A percentile compares a stretch with the other conserved stretches of the same genome.
Evolutionary conservation across 2,113 vertebrate species (phyloP).

Genomic region (Ceuthmochares aereus): DNA sequence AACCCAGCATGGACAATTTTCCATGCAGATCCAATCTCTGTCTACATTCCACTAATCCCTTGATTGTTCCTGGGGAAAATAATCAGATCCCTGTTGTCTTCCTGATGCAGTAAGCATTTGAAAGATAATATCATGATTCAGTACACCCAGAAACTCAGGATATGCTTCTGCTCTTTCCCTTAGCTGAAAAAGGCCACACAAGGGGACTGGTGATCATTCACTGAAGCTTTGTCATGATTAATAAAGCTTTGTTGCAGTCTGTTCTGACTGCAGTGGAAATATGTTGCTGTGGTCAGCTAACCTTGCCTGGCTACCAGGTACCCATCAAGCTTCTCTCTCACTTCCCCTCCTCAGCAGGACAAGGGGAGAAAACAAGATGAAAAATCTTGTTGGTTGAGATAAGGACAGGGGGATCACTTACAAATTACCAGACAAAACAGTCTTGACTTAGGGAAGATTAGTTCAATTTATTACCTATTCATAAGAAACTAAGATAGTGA

Average conservation of each 20-base stretch:
- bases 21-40: slow-evolving; percentile 78
- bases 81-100: slow-evolving; percentile 70
- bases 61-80: slow-evolving; percentile 80
- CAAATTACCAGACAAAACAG: neutral
- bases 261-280: slow-evolving; percentile 54
- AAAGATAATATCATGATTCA: slow-evolving; percentile 73
- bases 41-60: slow-evolving; percentile 84
- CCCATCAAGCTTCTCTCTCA: accelerated
- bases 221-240: slow-evolving; percentile 49
- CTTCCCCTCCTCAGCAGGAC: neutral
- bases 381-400: neutral
- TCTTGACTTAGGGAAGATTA: neutral
- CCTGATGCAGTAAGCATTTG: slow-evolving; percentile 69
- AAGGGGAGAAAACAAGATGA: neutral
- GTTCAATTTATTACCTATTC: neutral
- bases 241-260: slow-evolving; percentile 57
- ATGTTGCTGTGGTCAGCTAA: neutral
- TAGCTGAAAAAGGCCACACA: slow-evolving; percentile 42
- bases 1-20: slow-evolving; percentile 84
- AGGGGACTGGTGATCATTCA: slow-evolving; percentile 44
- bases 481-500: neutral
- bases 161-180: slow-evolving; percentile 70
- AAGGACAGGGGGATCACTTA: neutral
- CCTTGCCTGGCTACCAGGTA: neutral
- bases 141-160: slow-evolving; percentile 61